These are phyloP conservation scores for Neolamprologus devosi DNA, from an alignment of 2,113 vertebrate species.

Conservation along the genomic window DNA sequence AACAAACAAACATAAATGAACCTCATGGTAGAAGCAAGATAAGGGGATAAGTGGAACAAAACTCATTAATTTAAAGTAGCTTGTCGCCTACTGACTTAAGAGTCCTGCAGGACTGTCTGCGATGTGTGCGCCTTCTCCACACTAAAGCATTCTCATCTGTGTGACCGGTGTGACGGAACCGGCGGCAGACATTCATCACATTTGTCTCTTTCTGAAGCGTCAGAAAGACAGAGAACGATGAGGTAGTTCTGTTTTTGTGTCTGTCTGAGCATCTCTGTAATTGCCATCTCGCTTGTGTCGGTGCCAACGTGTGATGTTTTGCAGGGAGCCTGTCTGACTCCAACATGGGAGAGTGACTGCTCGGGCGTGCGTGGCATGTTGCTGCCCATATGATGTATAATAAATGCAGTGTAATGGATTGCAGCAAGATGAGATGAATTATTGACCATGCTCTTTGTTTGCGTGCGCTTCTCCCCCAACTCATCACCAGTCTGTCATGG, in stretches of 20 bases:
- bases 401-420: constrained; percentile 71
- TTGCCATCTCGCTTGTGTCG: not conserved
- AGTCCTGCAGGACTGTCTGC: not conserved
- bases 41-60: not conserved
- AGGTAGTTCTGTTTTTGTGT: not conserved
- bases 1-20: not conserved
- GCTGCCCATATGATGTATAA: constrained; percentile 61
- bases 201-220: not conserved
- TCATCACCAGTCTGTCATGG: not conserved
- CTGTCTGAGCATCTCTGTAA: not conserved
- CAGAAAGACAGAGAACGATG: not conserved
- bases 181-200: not conserved
- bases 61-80: not conserved
- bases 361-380: constrained; percentile 36
- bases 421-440: constrained; percentile 63
- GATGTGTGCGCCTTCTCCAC: not conserved
- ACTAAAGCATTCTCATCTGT: not conserved
- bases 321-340: not conserved
- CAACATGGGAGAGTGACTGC: constrained; percentile 3
- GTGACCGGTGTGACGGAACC: not conserved
- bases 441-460: constrained; percentile 67
- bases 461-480: not conserved
- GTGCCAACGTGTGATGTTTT: not conserved
- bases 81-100: not conserved
- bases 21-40: not conserved